These are phyloP conservation scores for Hypomecis atomaria DNA, from an alignment of 2,888 invertebrate species.

Conservation along the genomic window DNA sequence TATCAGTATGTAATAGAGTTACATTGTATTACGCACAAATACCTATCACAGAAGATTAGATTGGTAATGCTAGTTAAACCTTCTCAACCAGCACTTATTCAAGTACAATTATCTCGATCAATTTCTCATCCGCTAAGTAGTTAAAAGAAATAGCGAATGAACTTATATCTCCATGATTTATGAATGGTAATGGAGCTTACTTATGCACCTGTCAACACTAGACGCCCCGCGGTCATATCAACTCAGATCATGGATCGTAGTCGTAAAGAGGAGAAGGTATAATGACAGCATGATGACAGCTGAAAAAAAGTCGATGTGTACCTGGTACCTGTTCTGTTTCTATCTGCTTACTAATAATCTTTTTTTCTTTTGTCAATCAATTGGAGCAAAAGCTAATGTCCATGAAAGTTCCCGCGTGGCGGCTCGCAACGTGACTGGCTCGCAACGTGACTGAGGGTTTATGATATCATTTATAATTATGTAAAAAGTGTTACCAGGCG, in stretches of 20 bases:
- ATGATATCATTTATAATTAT: too few relatives aligned
- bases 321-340: too few relatives aligned
- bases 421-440: too few relatives aligned
- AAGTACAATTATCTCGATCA: conserved; percentile 3
- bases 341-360: too few relatives aligned
- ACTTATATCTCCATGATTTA: conserved; percentile 20
- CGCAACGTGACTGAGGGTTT: too few relatives aligned
- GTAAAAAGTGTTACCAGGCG: too few relatives aligned
- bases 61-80: neutral
- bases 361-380: too few relatives aligned
- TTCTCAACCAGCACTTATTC: neutral
- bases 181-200: conserved; percentile 21
- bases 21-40: too few relatives aligned
- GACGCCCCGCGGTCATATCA: conserved; percentile 26
- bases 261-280: neutral
- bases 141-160: conserved; percentile 22
- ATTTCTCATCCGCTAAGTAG: conserved; percentile 7
- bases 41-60: neutral
- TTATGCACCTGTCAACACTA: conserved; percentile 37
- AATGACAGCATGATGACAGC: neutral
- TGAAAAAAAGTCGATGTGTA: too few relatives aligned
- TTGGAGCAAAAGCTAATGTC: too few relatives aligned
- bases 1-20: too few relatives aligned
- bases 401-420: too few relatives aligned
- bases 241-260: neutral